These are phyloP conservation scores for Lampropteryx suffumata DNA, from an alignment of 2,888 invertebrate genomes.

Conservation along the genomic window DNA sequence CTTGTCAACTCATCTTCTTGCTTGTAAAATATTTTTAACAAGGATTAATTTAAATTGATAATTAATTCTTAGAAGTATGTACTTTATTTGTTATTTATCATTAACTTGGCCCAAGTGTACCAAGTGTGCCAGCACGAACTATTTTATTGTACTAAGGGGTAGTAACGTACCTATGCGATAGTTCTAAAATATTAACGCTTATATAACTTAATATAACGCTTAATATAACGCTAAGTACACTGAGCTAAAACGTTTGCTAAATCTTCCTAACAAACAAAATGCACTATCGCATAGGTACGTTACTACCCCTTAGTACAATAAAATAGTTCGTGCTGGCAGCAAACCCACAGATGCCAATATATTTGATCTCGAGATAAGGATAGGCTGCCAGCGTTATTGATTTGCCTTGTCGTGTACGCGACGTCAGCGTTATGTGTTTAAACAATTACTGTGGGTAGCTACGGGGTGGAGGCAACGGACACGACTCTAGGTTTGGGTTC, in stretches of 20 bases:
- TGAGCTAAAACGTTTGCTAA: neutral
- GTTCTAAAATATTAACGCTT: no score
- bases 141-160: slow-evolving; percentile 27
- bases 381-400: slow-evolving; percentile 53
- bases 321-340: slow-evolving; percentile 29
- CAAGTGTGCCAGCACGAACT: slow-evolving; percentile 25
- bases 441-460: slow-evolving; percentile 64
- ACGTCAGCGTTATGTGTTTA: slow-evolving; percentile 62
- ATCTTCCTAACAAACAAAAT: slow-evolving; percentile 3
- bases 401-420: slow-evolving; percentile 50
- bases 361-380: slow-evolving; percentile 52
- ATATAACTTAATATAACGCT: no score
- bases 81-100: no score
- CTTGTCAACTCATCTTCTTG: slow-evolving; percentile 34
- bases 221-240: no score
- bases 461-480: slow-evolving; percentile 24
- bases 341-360: slow-evolving; percentile 41
- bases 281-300: slow-evolving; percentile 19
- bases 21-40: no score
- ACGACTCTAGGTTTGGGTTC: slow-evolving; percentile 41
- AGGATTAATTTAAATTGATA: no score
- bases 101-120: no score
- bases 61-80: no score
- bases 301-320: slow-evolving; percentile 26
- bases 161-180: slow-evolving; percentile 13